Evolutionary conservation across 2,888 invertebrate species (phyloP).

Genomic region (Metopia argyrocephala): DNA sequence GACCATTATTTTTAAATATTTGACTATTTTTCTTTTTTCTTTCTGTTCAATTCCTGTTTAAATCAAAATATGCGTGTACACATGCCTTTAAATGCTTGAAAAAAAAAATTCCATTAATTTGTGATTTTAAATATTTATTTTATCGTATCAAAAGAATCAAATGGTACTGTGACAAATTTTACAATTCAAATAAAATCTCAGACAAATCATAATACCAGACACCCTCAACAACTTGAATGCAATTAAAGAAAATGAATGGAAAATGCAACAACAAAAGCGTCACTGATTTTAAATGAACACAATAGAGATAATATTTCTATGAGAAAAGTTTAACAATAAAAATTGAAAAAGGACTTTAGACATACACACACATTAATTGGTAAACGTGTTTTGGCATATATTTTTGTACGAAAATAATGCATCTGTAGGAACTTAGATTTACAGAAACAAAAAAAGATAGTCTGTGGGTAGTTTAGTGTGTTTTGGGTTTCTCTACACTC

Average conservation of each 20-base stretch:
- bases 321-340: background rate
- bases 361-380: conserved; percentile 14
- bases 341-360: conserved; percentile 10
- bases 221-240: conserved; percentile 43
- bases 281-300: conserved; percentile 5
- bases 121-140: conserved; percentile 24
- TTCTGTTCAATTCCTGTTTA: too few species aligned
- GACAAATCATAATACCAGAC: background rate
- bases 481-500: background rate
- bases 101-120: conserved; percentile 53
- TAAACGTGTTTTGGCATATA: conserved; percentile 64
- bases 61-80: conserved; percentile 47
- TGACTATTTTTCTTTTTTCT: too few species aligned
- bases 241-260: conserved; percentile 53
- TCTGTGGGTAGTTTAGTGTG: background rate
- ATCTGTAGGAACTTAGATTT: background rate
- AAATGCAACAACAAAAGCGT: conserved; percentile 48
- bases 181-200: background rate
- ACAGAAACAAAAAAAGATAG: background rate
- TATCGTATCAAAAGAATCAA: conserved; percentile 52
- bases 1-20: too few species aligned
- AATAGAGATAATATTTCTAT: conserved; percentile 2
- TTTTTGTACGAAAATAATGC: conserved; percentile 40
- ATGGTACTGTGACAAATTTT: conserved; percentile 61
- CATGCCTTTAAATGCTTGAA: conserved; percentile 20